Base-by-base conservation (phyloP, 2,113 vertebrate species). In the Anhinga rufa region DNA sequence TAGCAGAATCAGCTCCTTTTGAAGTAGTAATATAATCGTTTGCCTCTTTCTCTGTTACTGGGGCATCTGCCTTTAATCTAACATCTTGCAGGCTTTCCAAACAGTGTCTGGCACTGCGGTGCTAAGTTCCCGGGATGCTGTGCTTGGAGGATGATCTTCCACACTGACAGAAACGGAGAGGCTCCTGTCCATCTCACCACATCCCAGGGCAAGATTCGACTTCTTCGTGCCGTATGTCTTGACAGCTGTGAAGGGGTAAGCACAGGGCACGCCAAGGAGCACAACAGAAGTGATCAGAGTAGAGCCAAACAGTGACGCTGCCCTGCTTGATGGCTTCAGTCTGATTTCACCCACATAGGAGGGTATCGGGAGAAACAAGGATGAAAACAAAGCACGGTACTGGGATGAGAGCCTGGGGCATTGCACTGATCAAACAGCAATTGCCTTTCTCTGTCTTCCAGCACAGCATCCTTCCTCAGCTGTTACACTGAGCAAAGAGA, bases 11-110 rank as follows among this genome's bases (percentile, higher is more conserved):
- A 72, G 17, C 10, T 92, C 49, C 65, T 55, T 96, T 89, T 94
- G 83, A 94, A 84, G 86, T 25, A 86, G 52, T 9, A 89, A 82
- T 28, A 48, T 13, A 71, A 69, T 78, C 0, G 0, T 58, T 88
- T 6, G 2, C 40, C 48, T 75, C 46, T 78, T 32, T 78, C 78
- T 91, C 57, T 95, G 48, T 69, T 88, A 25, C 57, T 82, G 72
- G 31, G 49, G 72, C 77, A 88, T 76, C 80, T 94, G 93, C 57
- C 83, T 96, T 94, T 71, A 91, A 92, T 89, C 70, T 83, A 81
- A 58, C 24, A 46, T 61, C 66, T 42, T 70, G 20, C 71, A 92
- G 42, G n/a, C 64, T 86, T 71, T 70, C 60, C 52, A 54, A 91
- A 34, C 32, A 75, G 55, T 12, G 52, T 15, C 69, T 82, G 83